Conservation (phyloP, 2,888 invertebrate genomes). For the Agrenia bidenticulata region DNA sequence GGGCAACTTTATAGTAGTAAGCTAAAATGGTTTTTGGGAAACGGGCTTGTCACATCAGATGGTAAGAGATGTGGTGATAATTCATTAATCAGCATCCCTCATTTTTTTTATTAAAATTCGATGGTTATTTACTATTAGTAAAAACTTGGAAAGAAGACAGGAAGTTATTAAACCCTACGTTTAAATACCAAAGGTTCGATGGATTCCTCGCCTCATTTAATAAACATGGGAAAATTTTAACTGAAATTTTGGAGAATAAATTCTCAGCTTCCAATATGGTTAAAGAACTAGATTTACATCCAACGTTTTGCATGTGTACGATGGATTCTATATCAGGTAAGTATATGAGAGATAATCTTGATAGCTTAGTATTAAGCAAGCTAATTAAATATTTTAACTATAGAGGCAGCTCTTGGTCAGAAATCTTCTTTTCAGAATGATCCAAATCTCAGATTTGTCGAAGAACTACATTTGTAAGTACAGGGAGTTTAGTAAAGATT, state of each 20-base stretch:
- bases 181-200: conserved; percentile 21
- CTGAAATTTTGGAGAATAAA: not conserved
- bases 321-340: conserved; percentile 13
- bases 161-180: conserved; percentile 25
- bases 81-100: no score
- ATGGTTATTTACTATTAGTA: no score
- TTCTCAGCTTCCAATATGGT: not conserved
- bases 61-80: no score
- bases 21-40: conserved; percentile 18
- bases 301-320: not conserved
- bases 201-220: conserved; percentile 11
- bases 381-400: no score
- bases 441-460: not conserved
- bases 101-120: no score
- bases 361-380: no score
- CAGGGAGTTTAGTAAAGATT: not conserved
- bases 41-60: conserved; percentile 19
- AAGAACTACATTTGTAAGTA: not conserved
- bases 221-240: conserved; percentile 9
- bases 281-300: not conserved
- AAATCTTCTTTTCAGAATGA: not conserved
- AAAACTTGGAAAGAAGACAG: conserved; percentile 20
- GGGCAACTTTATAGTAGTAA: conserved; percentile 13
- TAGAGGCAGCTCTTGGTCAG: conserved; percentile 1
- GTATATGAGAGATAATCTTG: no score